Conservation (phyloP, 1,140 invertebrate species). For the Delia radicum region DNA sequence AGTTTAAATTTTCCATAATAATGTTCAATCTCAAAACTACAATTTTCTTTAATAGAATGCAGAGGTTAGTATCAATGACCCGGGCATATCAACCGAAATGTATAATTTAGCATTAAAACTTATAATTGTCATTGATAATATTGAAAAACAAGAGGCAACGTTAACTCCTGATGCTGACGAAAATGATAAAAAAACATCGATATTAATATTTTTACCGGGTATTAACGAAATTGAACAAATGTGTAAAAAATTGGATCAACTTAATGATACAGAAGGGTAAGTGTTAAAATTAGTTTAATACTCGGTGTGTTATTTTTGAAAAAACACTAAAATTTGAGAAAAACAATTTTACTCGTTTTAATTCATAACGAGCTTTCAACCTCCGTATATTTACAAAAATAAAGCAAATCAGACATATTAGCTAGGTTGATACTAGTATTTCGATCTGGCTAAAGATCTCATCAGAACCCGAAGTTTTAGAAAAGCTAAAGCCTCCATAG, state of each 20-base stretch:
- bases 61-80: conserved; percentile 57
- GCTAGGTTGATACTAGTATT: no score
- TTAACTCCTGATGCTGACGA: conserved; percentile 7
- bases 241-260: conserved; percentile 45
- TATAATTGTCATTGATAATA: conserved; percentile 69
- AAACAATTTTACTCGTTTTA: no score
- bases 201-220: conserved; percentile 87
- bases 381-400: no score
- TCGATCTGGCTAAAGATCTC: no score
- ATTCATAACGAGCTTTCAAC: no score
- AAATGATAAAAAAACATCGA: conserved; percentile 55
- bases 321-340: no score
- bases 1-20: background rate
- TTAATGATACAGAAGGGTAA: conserved; percentile 33
- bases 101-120: conserved; percentile 66
- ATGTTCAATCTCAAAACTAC: no score
- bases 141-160: conserved; percentile 61
- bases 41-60: conserved; percentile 25
- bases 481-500: no score
- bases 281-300: background rate
- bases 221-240: conserved; percentile 74
- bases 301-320: no score
- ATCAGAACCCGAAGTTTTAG: no score
- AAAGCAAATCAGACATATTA: no score
- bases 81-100: conserved; percentile 59